Percentiles rank a stretch among this genome's conserved stretches.
These are phyloP conservation scores for Lateolabrax maculatus DNA, from an alignment of 2,797 vertebrate species.

Conservation along the genomic window DNA sequence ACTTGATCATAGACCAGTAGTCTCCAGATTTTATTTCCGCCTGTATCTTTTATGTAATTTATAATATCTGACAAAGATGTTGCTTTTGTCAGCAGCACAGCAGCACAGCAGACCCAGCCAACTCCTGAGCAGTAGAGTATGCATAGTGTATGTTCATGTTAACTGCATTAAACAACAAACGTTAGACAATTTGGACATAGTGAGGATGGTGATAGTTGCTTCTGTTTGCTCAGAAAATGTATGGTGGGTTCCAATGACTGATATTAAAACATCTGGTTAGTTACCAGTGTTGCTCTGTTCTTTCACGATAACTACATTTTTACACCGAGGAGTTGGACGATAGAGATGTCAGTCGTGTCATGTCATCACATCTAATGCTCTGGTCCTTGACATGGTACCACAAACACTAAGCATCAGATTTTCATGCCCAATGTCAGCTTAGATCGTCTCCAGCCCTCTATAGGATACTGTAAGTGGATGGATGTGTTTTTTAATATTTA, in stretches of 20 bases:
- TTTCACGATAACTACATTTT: background rate
- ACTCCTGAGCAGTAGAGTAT: background rate
- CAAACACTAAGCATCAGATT: background rate
- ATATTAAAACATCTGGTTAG: background rate
- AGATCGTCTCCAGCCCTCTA: background rate
- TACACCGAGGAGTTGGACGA: background rate
- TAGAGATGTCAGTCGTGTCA: background rate
- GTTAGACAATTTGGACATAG: background rate
- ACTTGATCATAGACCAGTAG: background rate
- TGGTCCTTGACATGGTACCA: background rate
- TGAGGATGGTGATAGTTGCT: background rate
- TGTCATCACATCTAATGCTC: background rate
- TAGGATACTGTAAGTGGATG: background rate
- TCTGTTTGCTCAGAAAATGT: slow-evolving; percentile 9
- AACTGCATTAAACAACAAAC: no score
- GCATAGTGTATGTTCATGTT: background rate
- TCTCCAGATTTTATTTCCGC: background rate
- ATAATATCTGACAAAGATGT: background rate
- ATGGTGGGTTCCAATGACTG: background rate
- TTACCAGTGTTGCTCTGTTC: background rate
- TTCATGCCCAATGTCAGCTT: background rate
- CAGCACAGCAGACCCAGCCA: background rate
- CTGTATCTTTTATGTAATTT: background rate
- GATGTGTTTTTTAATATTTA: no score
- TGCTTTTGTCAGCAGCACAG: background rate